Evolutionary conservation across 2,113 vertebrate species (phyloP).

Genomic region (Rutilus rutilus): DNA sequence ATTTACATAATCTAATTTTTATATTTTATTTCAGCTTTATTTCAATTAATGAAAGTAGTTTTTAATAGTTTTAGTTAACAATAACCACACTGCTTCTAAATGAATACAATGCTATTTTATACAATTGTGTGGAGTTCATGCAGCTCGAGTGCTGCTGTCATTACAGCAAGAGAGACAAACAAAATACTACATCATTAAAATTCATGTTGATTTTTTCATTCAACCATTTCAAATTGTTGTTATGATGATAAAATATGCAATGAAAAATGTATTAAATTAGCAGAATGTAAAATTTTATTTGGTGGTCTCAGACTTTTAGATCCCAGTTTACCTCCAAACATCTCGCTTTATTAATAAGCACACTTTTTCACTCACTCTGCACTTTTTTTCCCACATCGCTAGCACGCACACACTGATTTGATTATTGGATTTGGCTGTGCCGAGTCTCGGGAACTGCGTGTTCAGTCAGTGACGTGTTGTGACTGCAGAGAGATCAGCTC

Average conservation of each 20-base stretch:
- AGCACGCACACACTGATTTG: slow-evolving; percentile 1
- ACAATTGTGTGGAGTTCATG: neutral
- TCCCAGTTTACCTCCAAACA: neutral
- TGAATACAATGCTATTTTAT: neutral
- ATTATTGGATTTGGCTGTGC: neutral
- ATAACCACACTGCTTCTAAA: neutral
- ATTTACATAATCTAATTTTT: neutral
- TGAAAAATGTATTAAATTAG: neutral
- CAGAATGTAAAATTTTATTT: neutral
- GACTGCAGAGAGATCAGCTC: slow-evolving; percentile 24
- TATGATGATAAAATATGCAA: neutral
- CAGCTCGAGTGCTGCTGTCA: neutral
- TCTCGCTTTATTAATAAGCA: neutral
- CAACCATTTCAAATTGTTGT: neutral
- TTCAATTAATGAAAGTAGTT: neutral
- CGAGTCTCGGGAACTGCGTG: neutral
- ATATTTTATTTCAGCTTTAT: neutral
- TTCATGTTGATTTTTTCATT: neutral
- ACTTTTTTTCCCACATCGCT: neutral
- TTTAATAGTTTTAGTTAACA: neutral
- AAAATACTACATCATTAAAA: neutral
- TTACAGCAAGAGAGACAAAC: neutral
- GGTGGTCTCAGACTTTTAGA: neutral
- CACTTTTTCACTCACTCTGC: neutral
- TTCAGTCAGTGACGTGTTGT: slow-evolving; percentile 16